Conservation (phyloP, 1,140 invertebrate genomes). For the Plutomurus gul region DNA sequence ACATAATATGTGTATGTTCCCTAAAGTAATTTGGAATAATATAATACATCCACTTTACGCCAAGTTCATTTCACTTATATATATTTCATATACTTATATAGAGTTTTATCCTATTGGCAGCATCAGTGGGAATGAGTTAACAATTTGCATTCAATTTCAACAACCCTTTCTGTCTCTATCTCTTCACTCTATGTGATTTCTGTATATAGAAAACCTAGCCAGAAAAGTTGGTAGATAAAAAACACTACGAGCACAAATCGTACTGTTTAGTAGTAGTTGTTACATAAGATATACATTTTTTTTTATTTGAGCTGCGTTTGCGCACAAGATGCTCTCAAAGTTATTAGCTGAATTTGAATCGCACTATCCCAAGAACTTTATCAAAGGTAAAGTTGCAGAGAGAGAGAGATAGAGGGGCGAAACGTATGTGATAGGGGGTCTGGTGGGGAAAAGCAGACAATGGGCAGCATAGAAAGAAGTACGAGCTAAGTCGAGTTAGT, state of each 20-base stretch:
- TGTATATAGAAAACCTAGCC: not conserved
- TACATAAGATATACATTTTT: too few species aligned
- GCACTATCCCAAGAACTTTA: not conserved
- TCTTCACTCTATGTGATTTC: not conserved
- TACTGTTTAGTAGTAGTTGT: too few species aligned
- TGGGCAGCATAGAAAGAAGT: not conserved
- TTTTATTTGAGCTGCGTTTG: not conserved
- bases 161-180: not conserved
- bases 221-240: not conserved
- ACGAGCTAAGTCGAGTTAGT: not conserved
- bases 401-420: not conserved
- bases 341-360: not conserved
- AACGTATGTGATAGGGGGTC: not conserved
- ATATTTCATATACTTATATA: too few species aligned
- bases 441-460: not conserved
- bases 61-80: too few species aligned
- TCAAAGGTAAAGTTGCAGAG: slow-evolving; percentile 11
- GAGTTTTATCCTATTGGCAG: too few species aligned
- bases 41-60: too few species aligned
- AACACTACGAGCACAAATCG: too few species aligned
- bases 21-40: too few species aligned
- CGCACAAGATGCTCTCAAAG: not conserved
- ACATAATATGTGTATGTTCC: too few species aligned
- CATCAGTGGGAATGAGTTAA: slow-evolving; percentile 4
- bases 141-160: slow-evolving; percentile 3